These are phyloP conservation scores for Diuraphis noxia DNA, from an alignment of 1,140 invertebrate species.

Conservation along the genomic window DNA sequence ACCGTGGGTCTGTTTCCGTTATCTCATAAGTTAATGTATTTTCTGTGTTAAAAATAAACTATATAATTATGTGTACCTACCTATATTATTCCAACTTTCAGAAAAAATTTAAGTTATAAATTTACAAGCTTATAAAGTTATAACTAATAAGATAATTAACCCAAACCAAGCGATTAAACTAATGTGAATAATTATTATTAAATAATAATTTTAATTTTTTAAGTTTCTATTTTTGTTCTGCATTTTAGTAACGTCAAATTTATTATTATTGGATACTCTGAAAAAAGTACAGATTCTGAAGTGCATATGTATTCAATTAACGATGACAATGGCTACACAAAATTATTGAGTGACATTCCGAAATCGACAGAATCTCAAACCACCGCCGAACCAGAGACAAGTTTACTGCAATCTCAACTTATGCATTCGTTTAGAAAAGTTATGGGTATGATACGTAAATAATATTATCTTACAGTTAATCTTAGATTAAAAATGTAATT, in stretches of 20 bases:
- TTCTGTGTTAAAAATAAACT: background rate
- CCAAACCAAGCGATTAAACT: background rate
- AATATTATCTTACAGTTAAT: background rate
- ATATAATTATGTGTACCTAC: background rate
- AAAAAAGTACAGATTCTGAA: background rate
- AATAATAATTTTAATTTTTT: background rate
- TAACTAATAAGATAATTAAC: background rate
- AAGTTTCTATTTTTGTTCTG: background rate
- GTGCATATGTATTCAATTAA: background rate
- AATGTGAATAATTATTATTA: background rate
- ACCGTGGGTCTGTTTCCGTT: too few species aligned
- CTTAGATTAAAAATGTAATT: background rate
- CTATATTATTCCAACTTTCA: background rate
- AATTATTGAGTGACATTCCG: background rate
- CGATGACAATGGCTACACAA: background rate
- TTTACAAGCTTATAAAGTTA: too few species aligned
- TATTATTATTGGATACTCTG: constrained; percentile 18
- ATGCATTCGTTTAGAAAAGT: background rate
- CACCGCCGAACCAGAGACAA: background rate
- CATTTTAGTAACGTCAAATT: background rate
- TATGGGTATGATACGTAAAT: background rate
- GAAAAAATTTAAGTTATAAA: background rate
- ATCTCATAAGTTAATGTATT: background rate
- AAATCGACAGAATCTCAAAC: background rate
- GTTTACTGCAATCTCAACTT: background rate